These are phyloP conservation scores for Pherbina coryleti DNA, from an alignment of 2,888 invertebrate species.

Conservation along the genomic window DNA sequence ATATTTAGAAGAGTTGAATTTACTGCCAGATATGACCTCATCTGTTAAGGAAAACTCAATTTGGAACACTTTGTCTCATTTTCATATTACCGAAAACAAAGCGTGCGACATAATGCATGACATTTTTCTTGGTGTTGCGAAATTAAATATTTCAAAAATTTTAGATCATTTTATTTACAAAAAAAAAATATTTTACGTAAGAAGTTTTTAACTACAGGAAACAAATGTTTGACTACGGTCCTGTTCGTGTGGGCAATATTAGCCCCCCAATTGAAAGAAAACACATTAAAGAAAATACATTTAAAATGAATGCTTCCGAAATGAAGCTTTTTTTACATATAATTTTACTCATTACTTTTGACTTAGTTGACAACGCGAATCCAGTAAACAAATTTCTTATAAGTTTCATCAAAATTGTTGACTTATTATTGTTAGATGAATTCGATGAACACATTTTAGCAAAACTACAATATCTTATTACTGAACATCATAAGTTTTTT, in stretches of 20 bases:
- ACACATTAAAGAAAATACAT: slow-evolving; percentile 24
- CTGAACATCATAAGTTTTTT: slow-evolving; percentile 28
- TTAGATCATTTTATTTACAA: no score
- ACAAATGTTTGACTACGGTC: slow-evolving; percentile 41
- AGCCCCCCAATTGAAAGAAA: no score
- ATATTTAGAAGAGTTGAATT: no score
- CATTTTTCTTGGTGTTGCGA: no score
- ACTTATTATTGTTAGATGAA: slow-evolving; percentile 33
- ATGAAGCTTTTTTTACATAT: slow-evolving; percentile 45
- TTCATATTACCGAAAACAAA: no score
- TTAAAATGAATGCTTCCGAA: slow-evolving; percentile 42
- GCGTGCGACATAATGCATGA: no score
- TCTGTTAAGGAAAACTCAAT: no score
- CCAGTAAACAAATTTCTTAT: slow-evolving; percentile 42
- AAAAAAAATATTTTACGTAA: no score
- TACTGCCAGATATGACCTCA: no score
- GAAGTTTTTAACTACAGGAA: no score
- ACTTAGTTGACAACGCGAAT: slow-evolving; percentile 39
- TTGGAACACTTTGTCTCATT: no score
- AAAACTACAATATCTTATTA: slow-evolving; percentile 29
- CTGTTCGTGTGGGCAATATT: slow-evolving; percentile 16
- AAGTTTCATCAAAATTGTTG: slow-evolving; percentile 36
- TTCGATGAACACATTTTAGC: slow-evolving; percentile 34
- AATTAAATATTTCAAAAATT: no score
- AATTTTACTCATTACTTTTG: slow-evolving; percentile 42